Percentiles rank a stretch among this genome's conserved stretches.
Conservation (phyloP, 2,113 vertebrate species). For the Apus apus region DNA sequence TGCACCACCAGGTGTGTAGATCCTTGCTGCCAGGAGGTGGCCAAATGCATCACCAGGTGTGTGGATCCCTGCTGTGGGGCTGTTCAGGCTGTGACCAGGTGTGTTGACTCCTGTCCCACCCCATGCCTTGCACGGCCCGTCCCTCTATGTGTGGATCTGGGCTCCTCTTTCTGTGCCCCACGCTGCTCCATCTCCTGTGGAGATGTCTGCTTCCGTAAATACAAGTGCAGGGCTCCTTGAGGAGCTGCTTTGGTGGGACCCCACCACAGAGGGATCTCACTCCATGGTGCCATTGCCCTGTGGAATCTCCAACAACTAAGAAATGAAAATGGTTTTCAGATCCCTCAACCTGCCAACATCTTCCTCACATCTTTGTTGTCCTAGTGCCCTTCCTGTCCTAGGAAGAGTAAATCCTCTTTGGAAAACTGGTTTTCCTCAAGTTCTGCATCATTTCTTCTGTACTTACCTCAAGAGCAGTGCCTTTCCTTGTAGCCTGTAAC, state of each 20-base stretch:
- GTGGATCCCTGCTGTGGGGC: fast-evolving
- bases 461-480: not conserved
- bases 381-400: not conserved
- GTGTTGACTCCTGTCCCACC: not conserved
- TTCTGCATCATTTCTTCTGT: not conserved
- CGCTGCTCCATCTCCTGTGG: not conserved
- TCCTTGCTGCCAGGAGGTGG: not conserved
- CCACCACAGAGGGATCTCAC: no score
- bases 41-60: not conserved
- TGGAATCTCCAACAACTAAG: not conserved
- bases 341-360: fast-evolving
- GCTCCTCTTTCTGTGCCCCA: not conserved
- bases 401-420: not conserved
- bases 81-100: not conserved
- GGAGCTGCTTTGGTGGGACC: fast-evolving
- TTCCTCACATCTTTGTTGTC: not conserved
- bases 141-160: fast-evolving
- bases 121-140: not conserved
- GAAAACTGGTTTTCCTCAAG: fast-evolving
- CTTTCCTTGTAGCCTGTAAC: not conserved
- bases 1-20: not conserved
- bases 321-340: not conserved
- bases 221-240: not conserved
- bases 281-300: not conserved
- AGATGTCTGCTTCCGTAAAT: not conserved